Percentiles rank a stretch among this genome's conserved stretches.
Conservation (phyloP, 2,888 invertebrate species). For the Ormyrus nitidulus region DNA sequence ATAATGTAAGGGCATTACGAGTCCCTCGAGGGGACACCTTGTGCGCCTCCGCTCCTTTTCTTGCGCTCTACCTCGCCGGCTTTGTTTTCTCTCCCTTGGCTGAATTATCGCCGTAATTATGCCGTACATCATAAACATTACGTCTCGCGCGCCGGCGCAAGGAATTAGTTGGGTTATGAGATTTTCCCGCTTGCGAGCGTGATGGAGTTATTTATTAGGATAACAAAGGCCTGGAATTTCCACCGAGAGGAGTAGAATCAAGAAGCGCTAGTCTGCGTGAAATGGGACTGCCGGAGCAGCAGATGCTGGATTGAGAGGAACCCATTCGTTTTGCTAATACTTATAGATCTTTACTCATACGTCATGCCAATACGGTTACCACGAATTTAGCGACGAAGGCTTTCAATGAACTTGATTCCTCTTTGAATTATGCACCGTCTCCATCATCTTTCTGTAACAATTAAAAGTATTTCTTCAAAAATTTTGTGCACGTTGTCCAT, state of each 20-base stretch:
- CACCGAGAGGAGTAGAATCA: too few species aligned
- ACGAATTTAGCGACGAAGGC: too few species aligned
- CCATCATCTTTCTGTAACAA: too few species aligned
- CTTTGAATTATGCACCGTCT: too few species aligned
- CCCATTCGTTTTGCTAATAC: too few species aligned
- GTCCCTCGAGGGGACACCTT: conserved; percentile 63
- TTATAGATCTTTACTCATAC: too few species aligned
- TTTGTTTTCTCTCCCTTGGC: conserved; percentile 56
- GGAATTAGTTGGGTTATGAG: conserved; percentile 59
- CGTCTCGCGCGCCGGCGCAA: conserved; percentile 37
- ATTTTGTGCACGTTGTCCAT: too few species aligned
- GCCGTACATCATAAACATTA: conserved; percentile 65
- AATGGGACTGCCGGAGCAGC: background rate
- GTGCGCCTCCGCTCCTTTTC: conserved; percentile 9
- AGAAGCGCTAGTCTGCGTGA: background rate
- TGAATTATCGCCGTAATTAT: conserved; percentile 71
- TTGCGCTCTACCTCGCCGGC: conserved; percentile 42
- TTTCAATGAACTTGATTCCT: too few species aligned
- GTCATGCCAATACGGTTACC: too few species aligned
- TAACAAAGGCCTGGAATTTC: conserved; percentile 34
- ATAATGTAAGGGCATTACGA: conserved; percentile 68
- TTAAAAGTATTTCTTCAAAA: too few species aligned
- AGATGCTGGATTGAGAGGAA: background rate
- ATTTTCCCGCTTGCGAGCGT: conserved; percentile 53
- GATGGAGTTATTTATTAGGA: conserved; percentile 54